These are phyloP conservation scores for Sakesphorus luctuosus DNA, from an alignment of 2,113 vertebrate genomes.

Conservation along the genomic window DNA sequence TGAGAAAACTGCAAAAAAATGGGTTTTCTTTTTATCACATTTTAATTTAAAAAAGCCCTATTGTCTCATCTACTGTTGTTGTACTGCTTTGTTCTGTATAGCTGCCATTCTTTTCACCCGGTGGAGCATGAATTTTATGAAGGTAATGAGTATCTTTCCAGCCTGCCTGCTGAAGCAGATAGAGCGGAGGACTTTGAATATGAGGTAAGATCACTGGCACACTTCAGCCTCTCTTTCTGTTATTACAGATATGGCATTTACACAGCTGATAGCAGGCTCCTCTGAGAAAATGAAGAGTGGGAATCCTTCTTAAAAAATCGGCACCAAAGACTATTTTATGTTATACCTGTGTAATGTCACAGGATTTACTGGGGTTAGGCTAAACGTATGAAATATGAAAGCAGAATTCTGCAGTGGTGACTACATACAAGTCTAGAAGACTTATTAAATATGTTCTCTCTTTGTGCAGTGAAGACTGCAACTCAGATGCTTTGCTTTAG, in stretches of 20 bases:
- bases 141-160: slow-evolving; percentile 90
- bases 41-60: background rate
- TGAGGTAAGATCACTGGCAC: slow-evolving; percentile 83
- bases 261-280: slow-evolving; percentile 8
- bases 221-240: slow-evolving; percentile 1
- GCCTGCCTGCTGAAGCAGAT: slow-evolving; percentile 86
- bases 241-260: background rate
- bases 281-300: background rate
- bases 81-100: slow-evolving; percentile 70
- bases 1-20: slow-evolving; percentile 14
- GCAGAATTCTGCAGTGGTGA: background rate
- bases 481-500: background rate
- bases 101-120: slow-evolving; percentile 94
- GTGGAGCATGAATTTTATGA: slow-evolving; percentile 92
- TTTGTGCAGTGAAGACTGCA: background rate
- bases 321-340: background rate
- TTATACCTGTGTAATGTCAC: background rate
- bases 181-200: slow-evolving; percentile 94
- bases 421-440: background rate
- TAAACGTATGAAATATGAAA: background rate
- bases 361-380: background rate
- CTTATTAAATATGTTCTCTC: background rate
- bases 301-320: background rate
- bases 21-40: background rate
- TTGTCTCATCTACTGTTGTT: slow-evolving; percentile 65